These are phyloP conservation scores for Triops cancriformis DNA, from an alignment of 1,140 invertebrate genomes.

Conservation along the genomic window DNA sequence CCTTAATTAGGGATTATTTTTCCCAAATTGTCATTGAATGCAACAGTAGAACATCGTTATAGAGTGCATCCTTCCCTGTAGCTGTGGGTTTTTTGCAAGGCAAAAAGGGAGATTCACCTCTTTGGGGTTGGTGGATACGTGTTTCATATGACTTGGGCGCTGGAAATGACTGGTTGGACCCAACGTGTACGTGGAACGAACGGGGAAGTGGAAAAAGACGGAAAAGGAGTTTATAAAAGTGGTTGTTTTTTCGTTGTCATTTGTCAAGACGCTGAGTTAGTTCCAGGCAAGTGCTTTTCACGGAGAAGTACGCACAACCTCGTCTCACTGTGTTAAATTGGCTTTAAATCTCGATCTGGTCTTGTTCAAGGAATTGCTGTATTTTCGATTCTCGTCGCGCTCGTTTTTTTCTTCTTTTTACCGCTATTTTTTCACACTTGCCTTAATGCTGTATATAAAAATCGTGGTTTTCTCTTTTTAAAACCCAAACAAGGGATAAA, in stretches of 20 bases:
- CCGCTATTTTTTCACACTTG: background rate
- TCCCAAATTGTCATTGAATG: slow-evolving; percentile 3
- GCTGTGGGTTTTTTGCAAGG: too few species aligned
- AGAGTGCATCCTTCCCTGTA: too few species aligned
- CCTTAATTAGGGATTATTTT: slow-evolving; percentile 9
- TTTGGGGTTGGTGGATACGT: too few species aligned
- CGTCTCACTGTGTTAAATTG: slow-evolving; percentile 10
- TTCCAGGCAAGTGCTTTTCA: background rate
- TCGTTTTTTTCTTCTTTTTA: background rate
- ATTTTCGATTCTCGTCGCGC: background rate
- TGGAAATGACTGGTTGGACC: too few species aligned
- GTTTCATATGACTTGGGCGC: too few species aligned
- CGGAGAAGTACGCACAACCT: background rate
- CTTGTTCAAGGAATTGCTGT: background rate
- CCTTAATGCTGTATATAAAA: background rate
- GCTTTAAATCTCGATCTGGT: background rate
- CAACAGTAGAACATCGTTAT: background rate
- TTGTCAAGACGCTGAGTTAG: slow-evolving; percentile 5
- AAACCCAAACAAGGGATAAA: background rate
- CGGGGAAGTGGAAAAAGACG: background rate
- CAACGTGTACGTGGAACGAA: too few species aligned
- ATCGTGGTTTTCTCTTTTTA: background rate
- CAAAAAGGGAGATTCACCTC: too few species aligned
- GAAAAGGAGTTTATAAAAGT: background rate
- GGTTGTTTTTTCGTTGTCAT: background rate